Conservation (phyloP, 2,888 invertebrate genomes). For the Pecten maximus region DNA sequence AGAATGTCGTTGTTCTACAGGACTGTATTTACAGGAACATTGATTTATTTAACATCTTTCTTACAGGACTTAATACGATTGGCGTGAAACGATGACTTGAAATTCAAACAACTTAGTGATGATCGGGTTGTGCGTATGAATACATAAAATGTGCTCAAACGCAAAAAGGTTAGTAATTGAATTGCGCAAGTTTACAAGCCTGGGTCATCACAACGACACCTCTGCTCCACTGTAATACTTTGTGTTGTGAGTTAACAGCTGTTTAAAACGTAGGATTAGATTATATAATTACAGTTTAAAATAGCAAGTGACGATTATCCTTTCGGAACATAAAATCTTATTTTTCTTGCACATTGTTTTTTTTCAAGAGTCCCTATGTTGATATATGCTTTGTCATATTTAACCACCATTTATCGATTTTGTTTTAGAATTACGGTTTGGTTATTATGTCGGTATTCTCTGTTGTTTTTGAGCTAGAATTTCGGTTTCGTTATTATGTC, state of each 20-base stretch:
- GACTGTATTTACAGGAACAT: background rate
- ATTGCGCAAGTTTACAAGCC: background rate
- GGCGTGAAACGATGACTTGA: background rate
- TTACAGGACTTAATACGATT: background rate
- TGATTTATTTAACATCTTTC: background rate
- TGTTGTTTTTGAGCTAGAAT: too few species aligned
- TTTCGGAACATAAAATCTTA: too few species aligned
- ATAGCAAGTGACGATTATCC: too few species aligned
- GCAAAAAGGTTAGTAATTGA: background rate
- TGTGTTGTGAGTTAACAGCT: background rate
- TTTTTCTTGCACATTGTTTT: too few species aligned
- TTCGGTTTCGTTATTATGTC: too few species aligned
- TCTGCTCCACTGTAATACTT: background rate
- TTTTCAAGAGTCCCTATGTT: too few species aligned
- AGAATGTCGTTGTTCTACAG: background rate
- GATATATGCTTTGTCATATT: too few species aligned
- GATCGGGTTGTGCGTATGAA: background rate
- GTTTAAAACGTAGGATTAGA: too few species aligned
- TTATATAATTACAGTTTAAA: too few species aligned
- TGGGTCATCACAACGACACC: background rate
- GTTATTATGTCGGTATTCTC: too few species aligned
- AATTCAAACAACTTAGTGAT: background rate
- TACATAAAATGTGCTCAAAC: background rate
- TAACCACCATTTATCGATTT: too few species aligned
- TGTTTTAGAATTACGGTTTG: too few species aligned